These are phyloP conservation scores for Sarcophaga rosellei DNA, from an alignment of 2,888 invertebrate species.

Conservation along the genomic window DNA sequence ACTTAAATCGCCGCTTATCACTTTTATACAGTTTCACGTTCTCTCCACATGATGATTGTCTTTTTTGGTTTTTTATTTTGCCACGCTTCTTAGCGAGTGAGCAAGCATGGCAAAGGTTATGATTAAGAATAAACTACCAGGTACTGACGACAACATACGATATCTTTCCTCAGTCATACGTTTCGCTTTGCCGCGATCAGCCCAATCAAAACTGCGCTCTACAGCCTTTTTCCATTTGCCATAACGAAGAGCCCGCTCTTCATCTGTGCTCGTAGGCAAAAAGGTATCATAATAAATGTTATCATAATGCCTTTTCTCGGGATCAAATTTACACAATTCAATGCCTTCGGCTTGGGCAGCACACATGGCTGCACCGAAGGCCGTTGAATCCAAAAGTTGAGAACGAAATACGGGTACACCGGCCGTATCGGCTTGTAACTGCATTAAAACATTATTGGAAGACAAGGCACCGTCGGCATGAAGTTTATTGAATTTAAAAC, in stretches of 20 bases:
- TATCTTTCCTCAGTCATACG: constrained; percentile 92
- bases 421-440: constrained; percentile 96
- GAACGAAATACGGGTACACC: constrained; percentile 95
- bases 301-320: constrained; percentile 82
- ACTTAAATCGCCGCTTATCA: neutral
- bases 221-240: constrained; percentile 98
- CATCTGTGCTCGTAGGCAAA: constrained; percentile 89
- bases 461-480: constrained; percentile 98
- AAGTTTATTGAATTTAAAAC: constrained; percentile 89
- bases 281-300: constrained; percentile 87
- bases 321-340: constrained; percentile 86
- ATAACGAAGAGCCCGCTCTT: constrained; percentile 91
- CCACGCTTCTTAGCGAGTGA: constrained; percentile 71
- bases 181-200: constrained; percentile 83
- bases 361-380: constrained; percentile 95
- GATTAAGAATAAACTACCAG: constrained; percentile 88
- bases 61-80: constrained; percentile 14
- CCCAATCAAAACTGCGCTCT: constrained; percentile 95
- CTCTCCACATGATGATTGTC: constrained; percentile 14
- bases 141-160: constrained; percentile 89
- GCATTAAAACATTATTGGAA: constrained; percentile 94
- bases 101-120: constrained; percentile 86
- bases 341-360: constrained; percentile 91
- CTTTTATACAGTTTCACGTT: neutral
- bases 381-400: constrained; percentile 93